Conservation (phyloP, 2,113 vertebrate species). For the Pseudorhombus dupliciocellatus region DNA sequence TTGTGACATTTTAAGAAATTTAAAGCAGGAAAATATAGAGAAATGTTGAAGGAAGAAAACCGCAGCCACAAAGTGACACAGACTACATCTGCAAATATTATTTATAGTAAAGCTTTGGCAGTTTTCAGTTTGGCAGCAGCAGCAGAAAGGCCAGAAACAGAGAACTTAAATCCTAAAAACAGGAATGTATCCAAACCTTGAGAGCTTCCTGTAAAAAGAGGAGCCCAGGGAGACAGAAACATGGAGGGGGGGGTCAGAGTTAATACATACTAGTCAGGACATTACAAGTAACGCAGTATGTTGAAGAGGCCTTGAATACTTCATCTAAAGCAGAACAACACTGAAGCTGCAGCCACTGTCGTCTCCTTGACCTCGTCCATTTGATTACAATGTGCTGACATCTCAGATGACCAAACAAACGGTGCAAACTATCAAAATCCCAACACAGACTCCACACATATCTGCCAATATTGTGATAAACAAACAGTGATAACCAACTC, state of each 20-base stretch:
- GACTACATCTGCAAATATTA: background rate
- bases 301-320: background rate
- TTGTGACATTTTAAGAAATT: too few species aligned
- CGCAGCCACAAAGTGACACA: background rate
- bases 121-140: background rate
- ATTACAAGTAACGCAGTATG: background rate
- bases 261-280: constrained; percentile 11
- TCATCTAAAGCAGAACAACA: too few species aligned
- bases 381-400: too few species aligned
- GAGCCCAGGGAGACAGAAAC: constrained; percentile 68
- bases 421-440: too few species aligned
- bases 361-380: too few species aligned
- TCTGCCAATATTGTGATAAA: too few species aligned
- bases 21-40: too few species aligned
- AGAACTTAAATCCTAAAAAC: constrained; percentile 27
- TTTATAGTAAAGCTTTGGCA: background rate
- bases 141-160: constrained; percentile 32
- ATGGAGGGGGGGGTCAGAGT: background rate
- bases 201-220: constrained; percentile 91
- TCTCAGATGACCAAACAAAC: too few species aligned
- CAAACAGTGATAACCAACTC: too few species aligned
- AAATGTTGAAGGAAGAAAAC: background rate
- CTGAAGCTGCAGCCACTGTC: too few species aligned
- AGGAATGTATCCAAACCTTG: constrained; percentile 90
- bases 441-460: too few species aligned